Conservation (phyloP, 2,888 invertebrate species). For the Melieria picta region DNA sequence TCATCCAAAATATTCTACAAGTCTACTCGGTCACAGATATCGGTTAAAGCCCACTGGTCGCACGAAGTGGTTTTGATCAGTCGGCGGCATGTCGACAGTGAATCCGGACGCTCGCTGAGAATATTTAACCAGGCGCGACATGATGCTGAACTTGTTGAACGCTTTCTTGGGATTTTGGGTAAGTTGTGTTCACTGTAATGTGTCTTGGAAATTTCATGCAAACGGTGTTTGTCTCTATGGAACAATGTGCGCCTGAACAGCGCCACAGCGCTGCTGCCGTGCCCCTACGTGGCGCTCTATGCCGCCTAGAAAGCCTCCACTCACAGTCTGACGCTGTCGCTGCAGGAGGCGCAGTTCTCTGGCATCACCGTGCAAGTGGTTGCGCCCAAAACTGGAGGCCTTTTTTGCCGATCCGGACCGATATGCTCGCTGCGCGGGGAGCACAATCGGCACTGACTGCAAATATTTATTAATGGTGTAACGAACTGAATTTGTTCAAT, state of each 20-base stretch:
- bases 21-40: too few relatives aligned
- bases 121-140: constrained; percentile 67
- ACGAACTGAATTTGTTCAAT: too few relatives aligned
- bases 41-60: too few relatives aligned
- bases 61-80: too few relatives aligned
- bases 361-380: constrained; percentile 86
- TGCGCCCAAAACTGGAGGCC: too few relatives aligned
- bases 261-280: too few relatives aligned
- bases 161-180: constrained; percentile 87
- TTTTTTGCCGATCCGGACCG: constrained; percentile 60
- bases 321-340: constrained; percentile 79
- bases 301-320: constrained; percentile 84
- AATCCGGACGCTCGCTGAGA: too few relatives aligned
- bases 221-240: constrained; percentile 69
- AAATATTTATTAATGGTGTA: too few relatives aligned
- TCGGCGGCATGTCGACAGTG: too few relatives aligned
- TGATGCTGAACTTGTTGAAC: constrained; percentile 73
- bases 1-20: too few relatives aligned
- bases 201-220: neutral
- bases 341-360: constrained; percentile 79
- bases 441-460: constrained; percentile 83
- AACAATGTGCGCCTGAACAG: constrained; percentile 68
- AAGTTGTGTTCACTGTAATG: constrained; percentile 49
- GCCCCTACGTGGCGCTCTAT: too few relatives aligned
- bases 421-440: too few relatives aligned